Evolutionary conservation across 2,888 invertebrate species (phyloP).

Genomic region (Alloplasta piceator): DNA sequence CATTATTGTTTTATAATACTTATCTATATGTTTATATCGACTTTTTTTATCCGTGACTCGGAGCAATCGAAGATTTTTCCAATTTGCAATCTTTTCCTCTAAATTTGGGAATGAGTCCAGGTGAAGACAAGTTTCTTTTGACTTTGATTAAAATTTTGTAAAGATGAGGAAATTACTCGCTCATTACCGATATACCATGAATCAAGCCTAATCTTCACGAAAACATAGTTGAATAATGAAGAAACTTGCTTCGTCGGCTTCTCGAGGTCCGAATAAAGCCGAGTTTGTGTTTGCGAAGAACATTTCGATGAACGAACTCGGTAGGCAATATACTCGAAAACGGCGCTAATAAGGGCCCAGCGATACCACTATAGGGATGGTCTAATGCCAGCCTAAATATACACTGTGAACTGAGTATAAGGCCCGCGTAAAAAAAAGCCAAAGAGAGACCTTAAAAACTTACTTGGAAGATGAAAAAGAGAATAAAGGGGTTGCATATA

Average conservation of each 20-base stretch:
- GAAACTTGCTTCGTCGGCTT: too few relatives aligned
- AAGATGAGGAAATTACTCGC: too few relatives aligned
- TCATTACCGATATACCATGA: too few relatives aligned
- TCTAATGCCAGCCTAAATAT: slow-evolving; percentile 78
- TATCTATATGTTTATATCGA: neutral
- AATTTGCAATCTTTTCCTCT: too few relatives aligned
- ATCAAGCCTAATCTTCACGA: too few relatives aligned
- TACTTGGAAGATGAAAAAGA: slow-evolving; percentile 46
- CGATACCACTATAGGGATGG: slow-evolving; percentile 68
- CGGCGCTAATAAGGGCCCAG: slow-evolving; percentile 76
- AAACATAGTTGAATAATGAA: too few relatives aligned
- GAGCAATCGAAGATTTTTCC: too few relatives aligned
- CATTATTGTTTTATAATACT: neutral
- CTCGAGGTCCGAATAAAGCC: too few relatives aligned
- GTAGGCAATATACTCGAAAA: slow-evolving; percentile 64
- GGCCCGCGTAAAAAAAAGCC: slow-evolving; percentile 36
- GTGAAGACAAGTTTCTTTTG: too few relatives aligned
- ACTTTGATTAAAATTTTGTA: too few relatives aligned
- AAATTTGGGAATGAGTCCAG: too few relatives aligned
- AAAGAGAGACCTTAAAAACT: slow-evolving; percentile 54
- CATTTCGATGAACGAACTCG: slow-evolving; percentile 46
- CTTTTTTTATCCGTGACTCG: too few relatives aligned
- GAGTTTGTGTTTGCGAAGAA: slow-evolving; percentile 23
- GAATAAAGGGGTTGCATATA: slow-evolving; percentile 20
- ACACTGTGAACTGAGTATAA: slow-evolving; percentile 70